Conservation (phyloP, 2,113 vertebrate species). For the Notarius lentiginosus region DNA sequence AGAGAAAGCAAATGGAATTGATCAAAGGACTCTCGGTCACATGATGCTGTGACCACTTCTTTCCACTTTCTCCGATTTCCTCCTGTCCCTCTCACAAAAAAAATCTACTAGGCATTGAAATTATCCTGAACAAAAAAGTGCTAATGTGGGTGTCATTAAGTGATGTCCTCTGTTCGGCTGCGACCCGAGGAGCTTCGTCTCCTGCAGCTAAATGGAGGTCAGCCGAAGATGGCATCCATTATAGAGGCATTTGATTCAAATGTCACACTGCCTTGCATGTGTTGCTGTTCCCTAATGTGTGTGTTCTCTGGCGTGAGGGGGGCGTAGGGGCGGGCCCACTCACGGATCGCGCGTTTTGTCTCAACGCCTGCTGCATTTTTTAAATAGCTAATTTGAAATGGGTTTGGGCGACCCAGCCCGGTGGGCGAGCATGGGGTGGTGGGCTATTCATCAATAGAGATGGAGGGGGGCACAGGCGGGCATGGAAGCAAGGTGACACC, state of each 20-base stretch:
- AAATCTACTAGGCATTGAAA: slow-evolving; percentile 10
- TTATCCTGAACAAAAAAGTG: slow-evolving; percentile 16
- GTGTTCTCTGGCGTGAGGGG: slow-evolving; percentile 50
- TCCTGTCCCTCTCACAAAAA: background rate
- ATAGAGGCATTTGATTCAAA: slow-evolving; percentile 75
- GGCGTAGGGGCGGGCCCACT: background rate
- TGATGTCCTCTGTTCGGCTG: slow-evolving; percentile 65
- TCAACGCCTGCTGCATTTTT: slow-evolving; percentile 46
- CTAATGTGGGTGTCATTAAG: slow-evolving; percentile 65
- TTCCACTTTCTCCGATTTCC: slow-evolving; percentile 10
- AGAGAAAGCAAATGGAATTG: slow-evolving; percentile 4
- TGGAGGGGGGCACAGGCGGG: slow-evolving; percentile 45
- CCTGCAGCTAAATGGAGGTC: slow-evolving; percentile 75
- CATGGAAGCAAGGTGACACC: slow-evolving; percentile 72
- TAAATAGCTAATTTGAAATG: slow-evolving; percentile 55
- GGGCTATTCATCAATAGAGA: slow-evolving; percentile 60
- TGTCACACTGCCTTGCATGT: slow-evolving; percentile 72
- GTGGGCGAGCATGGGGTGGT: slow-evolving; percentile 37
- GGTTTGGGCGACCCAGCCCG: slow-evolving; percentile 47
- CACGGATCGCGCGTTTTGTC: slow-evolving; percentile 56
- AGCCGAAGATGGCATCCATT: slow-evolving; percentile 71
- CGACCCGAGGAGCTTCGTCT: slow-evolving; percentile 66
- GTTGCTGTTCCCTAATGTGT: slow-evolving; percentile 66
- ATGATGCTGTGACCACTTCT: slow-evolving; percentile 15
- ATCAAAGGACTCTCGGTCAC: slow-evolving; percentile 15